These are phyloP conservation scores for Elegia similella DNA, from an alignment of 2,888 invertebrate species.

Conservation along the genomic window DNA sequence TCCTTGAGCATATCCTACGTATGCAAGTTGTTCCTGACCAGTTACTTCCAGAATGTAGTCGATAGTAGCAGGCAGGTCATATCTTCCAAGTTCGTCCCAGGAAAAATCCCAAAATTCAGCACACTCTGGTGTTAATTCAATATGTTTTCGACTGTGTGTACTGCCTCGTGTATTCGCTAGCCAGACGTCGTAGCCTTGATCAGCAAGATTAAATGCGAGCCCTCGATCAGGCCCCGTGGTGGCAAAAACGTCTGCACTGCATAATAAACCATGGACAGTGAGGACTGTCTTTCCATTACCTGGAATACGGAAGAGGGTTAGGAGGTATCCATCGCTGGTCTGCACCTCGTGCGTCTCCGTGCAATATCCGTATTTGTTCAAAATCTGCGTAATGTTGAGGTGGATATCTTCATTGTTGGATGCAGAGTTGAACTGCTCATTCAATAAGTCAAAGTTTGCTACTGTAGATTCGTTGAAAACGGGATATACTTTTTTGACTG, in stretches of 20 bases:
- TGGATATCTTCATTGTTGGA: not conserved
- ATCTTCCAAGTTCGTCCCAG: slow-evolving; percentile 84
- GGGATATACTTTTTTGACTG: too few relatives aligned
- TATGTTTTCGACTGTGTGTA: slow-evolving; percentile 77
- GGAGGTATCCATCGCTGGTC: slow-evolving; percentile 33
- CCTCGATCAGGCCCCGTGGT: slow-evolving; percentile 80
- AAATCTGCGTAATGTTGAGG: not conserved
- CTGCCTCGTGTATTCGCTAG: slow-evolving; percentile 89
- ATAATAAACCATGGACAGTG: slow-evolving; percentile 86
- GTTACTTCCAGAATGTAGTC: slow-evolving; percentile 83
- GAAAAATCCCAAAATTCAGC: slow-evolving; percentile 82
- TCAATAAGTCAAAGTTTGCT: too few relatives aligned
- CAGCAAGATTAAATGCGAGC: slow-evolving; percentile 80
- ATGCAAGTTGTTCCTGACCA: slow-evolving; percentile 76
- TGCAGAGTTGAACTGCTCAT: too few relatives aligned
- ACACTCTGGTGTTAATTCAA: slow-evolving; percentile 43
- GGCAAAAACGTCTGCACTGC: slow-evolving; percentile 86
- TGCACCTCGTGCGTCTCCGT: not conserved
- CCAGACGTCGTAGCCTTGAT: slow-evolving; percentile 86
- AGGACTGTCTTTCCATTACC: slow-evolving; percentile 68
- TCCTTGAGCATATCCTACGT: slow-evolving; percentile 89
- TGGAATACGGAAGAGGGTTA: slow-evolving; percentile 29
- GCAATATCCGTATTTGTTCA: not conserved
- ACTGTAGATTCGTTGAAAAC: too few relatives aligned
- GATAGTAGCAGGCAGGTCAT: slow-evolving; percentile 65